Conservation (phyloP, 2,797 vertebrate genomes). For the Momotus momota region DNA sequence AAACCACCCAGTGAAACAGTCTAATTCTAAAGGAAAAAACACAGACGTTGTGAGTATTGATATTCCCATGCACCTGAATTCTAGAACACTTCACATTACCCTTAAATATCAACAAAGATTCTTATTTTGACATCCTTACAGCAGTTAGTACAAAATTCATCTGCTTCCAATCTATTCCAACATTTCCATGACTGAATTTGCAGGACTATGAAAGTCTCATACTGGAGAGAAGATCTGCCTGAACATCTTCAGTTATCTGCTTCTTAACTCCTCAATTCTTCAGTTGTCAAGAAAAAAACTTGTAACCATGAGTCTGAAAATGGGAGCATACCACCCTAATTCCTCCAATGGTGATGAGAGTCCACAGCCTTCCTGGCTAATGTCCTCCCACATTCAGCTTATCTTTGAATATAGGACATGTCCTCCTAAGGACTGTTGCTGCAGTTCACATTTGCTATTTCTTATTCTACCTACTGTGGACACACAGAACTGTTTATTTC, state of each 20-base stretch:
- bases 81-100: background rate
- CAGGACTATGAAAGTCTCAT: background rate
- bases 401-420: background rate
- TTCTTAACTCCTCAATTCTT: background rate
- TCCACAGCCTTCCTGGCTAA: background rate
- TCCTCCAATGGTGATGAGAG: background rate
- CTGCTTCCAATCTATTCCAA: background rate
- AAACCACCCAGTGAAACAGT: background rate
- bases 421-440: background rate
- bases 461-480: background rate
- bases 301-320: background rate
- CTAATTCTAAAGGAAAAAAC: background rate
- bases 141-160: background rate
- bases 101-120: background rate
- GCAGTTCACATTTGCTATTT: background rate
- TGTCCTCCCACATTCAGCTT: background rate
- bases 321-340: background rate
- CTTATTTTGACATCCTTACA: background rate
- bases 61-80: background rate
- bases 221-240: background rate
- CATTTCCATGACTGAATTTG: background rate
- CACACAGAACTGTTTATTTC: background rate
- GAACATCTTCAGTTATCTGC: background rate
- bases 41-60: background rate
- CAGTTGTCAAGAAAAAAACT: background rate